Evolutionary conservation across 2,797 vertebrate genomes (phyloP).

Genomic region (Thunnus albacares): DNA sequence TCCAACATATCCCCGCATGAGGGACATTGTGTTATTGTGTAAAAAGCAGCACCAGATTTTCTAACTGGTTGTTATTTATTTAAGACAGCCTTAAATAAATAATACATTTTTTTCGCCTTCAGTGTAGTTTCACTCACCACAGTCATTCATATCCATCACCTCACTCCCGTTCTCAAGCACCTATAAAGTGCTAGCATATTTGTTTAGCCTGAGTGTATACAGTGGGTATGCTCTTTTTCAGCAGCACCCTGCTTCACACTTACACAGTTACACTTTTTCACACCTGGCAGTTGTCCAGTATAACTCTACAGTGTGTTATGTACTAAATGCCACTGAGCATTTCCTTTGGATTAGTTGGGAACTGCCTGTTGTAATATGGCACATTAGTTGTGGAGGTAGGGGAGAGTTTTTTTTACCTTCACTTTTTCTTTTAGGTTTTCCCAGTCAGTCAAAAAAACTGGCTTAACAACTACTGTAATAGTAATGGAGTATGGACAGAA

Average conservation of each 20-base stretch:
- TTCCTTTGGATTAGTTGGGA: constrained; percentile 21
- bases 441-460: not conserved
- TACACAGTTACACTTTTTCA: constrained; percentile 39
- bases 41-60: constrained; percentile 13
- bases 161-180: constrained; percentile 19
- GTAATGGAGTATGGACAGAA: constrained; percentile 17
- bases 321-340: not conserved
- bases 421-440: constrained; percentile 12
- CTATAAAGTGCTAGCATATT: constrained; percentile 41
- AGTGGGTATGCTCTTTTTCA: constrained; percentile 40
- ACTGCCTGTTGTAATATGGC: constrained; percentile 3
- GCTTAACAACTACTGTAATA: constrained; percentile 6
- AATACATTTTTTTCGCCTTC: constrained; percentile 20
- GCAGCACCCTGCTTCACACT: constrained; percentile 38
- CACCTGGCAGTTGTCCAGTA: constrained; percentile 28
- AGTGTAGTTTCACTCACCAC: constrained; percentile 33
- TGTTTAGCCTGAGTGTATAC: constrained; percentile 28
- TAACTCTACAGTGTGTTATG: constrained; percentile 12
- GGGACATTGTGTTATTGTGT: not conserved
- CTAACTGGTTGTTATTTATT: not conserved
- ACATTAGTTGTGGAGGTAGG: not conserved
- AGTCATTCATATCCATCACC: constrained; percentile 38
- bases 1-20: not conserved
- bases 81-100: constrained; percentile 7
- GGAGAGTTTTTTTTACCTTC: not conserved